These are phyloP conservation scores for Agonopterix alstromeriana DNA, from an alignment of 2,888 invertebrate genomes.

Conservation along the genomic window DNA sequence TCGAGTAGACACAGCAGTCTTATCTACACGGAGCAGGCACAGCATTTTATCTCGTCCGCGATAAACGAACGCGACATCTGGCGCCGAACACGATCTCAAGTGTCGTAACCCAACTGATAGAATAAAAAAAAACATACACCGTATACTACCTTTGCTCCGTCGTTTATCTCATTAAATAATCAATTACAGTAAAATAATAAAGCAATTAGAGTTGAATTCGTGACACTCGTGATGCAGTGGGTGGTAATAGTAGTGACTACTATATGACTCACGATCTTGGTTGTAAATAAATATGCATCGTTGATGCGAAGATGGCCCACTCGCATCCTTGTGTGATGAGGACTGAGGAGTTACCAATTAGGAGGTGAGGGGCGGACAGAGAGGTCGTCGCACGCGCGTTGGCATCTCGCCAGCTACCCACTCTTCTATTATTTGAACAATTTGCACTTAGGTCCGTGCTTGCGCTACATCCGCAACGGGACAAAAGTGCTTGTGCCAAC, in stretches of 20 bases:
- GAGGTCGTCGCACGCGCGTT: conserved; percentile 45
- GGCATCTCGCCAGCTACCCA: conserved; percentile 44
- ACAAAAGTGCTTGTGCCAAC: conserved; percentile 1
- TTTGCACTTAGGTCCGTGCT: conserved; percentile 33
- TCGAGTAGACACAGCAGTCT: background rate
- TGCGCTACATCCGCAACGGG: conserved; percentile 9
- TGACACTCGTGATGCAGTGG: conserved; percentile 18
- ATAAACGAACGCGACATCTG: conserved; percentile 55
- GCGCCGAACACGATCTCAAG: conserved; percentile 38
- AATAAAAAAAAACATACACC: conserved; percentile 22
- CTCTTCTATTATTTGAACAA: conserved; percentile 49
- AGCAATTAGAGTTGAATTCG: conserved; percentile 30
- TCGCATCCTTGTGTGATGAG: conserved; percentile 14
- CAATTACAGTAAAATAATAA: conserved; percentile 28
- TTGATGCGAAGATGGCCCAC: conserved; percentile 20
- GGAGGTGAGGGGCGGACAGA: conserved; percentile 16
- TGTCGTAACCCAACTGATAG: conserved; percentile 25
- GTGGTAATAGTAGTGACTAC: conserved; percentile 14
- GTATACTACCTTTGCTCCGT: conserved; percentile 20
- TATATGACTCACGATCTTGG: conserved; percentile 23
- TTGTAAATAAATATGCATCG: conserved; percentile 20
- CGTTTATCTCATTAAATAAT: conserved; percentile 31
- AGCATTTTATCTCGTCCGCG: conserved; percentile 40
- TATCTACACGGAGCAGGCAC: background rate
- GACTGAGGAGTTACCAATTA: conserved; percentile 37